Percentiles rank a stretch among this genome's conserved stretches.
Conservation (phyloP, 2,888 invertebrate genomes). For the Blera fallax region DNA sequence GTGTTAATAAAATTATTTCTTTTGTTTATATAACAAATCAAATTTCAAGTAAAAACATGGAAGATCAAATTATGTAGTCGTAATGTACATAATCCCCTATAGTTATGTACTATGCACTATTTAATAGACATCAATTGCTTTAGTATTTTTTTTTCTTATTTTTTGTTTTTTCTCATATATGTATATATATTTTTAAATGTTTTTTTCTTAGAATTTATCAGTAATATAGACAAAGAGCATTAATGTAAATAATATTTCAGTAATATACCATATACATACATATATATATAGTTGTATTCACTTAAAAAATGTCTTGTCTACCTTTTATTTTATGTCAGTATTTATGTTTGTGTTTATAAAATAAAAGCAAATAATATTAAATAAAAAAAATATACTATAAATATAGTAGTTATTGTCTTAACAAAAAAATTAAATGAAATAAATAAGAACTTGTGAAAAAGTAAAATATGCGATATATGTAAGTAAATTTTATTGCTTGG, state of each 20-base stretch:
- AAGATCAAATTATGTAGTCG: slow-evolving; percentile 64
- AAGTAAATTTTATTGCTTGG: slow-evolving; percentile 62
- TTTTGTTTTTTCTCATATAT: slow-evolving; percentile 7
- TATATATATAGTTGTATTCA: slow-evolving; percentile 13
- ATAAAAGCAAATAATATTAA: background rate
- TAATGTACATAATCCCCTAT: slow-evolving; percentile 46
- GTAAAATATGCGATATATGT: slow-evolving; percentile 3
- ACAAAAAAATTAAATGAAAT: slow-evolving; percentile 20
- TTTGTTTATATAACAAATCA: slow-evolving; percentile 18
- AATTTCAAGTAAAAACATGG: slow-evolving; percentile 53
- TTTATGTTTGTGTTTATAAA: slow-evolving; percentile 33
- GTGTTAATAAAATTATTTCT: slow-evolving; percentile 21
- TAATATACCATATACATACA: slow-evolving; percentile 36
- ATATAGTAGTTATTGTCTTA: slow-evolving; percentile 40
- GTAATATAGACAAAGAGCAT: slow-evolving; percentile 55
- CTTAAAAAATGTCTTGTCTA: slow-evolving; percentile 29
- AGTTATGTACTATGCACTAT: slow-evolving; percentile 53
- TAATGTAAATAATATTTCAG: slow-evolving; percentile 54
- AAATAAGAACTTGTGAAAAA: background rate
- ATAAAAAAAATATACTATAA: background rate
- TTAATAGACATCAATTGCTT: slow-evolving; percentile 65
- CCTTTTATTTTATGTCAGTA: slow-evolving; percentile 20
- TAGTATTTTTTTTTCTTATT: slow-evolving; percentile 22
- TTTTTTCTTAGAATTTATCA: slow-evolving; percentile 30
- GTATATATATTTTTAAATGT: background rate